Base-by-base conservation (phyloP, 2,113 vertebrate genomes). In the Eptatretus burgeri region DNA sequence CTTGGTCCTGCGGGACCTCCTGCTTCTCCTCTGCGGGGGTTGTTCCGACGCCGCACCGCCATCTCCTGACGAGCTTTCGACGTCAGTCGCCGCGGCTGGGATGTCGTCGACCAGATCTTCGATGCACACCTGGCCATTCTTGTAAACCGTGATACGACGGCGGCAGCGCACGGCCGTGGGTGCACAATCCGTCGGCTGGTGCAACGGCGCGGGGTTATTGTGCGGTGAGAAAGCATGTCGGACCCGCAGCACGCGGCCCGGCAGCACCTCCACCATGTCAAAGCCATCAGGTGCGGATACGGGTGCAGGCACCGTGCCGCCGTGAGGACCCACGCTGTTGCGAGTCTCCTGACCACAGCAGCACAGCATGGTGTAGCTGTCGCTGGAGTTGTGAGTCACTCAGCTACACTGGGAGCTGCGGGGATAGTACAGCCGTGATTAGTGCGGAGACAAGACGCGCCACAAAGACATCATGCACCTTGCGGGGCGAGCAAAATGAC, bases 231-330 rank as follows among this genome's bases (percentile, higher is more conserved):
- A 66, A 1, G 75, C 67, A 60, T 96, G 91, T 10, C 77, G 75
- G 64, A 96, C 75, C 10, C 85, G 73, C 16, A 96, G 73, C 65
- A 96, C 73, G 0, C 87, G 73, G 8, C 91, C 88, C 0, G 91
- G 91, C 63, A 93, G 94, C 62, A 91, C 88, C 72, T 96, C 91
- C 69, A 96, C 74, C 66, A 91, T 91, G 69, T 81, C 85, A 62
- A 80, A 93, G 70, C 85, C 85, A 2, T 89, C 79, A 3, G 72
- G 66, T 20, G 78, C 75, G 64, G 89, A 82, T 1, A 80, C 74
- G 1, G 75, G 78, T 3, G 27, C 27, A 41, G 27, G 27, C 7
- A 7, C 27, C 9, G 56, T 20, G 13, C n/a, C 12, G 66, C 84
- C 82, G 60, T 80, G 69, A 0, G 87, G 85, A 8, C 76, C 80